phyloP scores from a whole-genome alignment of 30 jellyfish, hydroid and myxozoan genomes.

The Euphysa ruthae region DNA sequence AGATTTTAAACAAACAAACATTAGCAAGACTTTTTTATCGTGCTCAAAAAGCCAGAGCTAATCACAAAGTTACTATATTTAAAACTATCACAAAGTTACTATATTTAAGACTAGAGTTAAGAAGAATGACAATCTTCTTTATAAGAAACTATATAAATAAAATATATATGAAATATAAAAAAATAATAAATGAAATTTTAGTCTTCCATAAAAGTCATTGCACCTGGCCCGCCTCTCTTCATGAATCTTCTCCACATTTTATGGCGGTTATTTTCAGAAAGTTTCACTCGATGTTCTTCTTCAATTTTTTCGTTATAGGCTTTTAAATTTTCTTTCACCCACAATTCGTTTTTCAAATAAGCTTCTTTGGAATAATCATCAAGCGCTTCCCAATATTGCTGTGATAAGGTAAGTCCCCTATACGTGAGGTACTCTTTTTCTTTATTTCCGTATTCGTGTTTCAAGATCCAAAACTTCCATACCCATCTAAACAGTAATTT shows the following conservation, averaged over 20 bases:
- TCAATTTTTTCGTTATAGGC: constrained; percentile 65
- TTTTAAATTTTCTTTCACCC: constrained; percentile 66
- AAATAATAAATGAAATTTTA: too few species aligned
- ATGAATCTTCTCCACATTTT: constrained; percentile 92
- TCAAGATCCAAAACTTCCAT: constrained; percentile 70
- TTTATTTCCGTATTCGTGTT: constrained; percentile 62
- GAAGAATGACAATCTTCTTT: too few species aligned
- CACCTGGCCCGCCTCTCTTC: constrained; percentile 95
- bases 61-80: too few species aligned
- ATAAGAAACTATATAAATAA: too few species aligned
- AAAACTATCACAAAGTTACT: too few species aligned
- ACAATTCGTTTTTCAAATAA: constrained; percentile 47
- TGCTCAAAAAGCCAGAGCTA: too few species aligned
- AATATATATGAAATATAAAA: too few species aligned
- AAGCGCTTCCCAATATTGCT: constrained; percentile 85
- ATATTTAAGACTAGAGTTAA: too few species aligned
- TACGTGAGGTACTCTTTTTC: constrained; percentile 80
- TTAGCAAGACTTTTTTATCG: too few species aligned
- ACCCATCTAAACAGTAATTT: constrained; percentile 70
- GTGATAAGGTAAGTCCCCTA: constrained; percentile 49
- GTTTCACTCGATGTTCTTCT: constrained; percentile 72
- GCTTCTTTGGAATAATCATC: constrained; percentile 57
- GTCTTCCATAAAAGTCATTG: constrained; percentile 88
- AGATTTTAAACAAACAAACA: too few species aligned
- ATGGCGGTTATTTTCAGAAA: constrained; percentile 89